Evolutionary conservation across 2,888 invertebrate genomes (phyloP).

Genomic region (Dione juno): DNA sequence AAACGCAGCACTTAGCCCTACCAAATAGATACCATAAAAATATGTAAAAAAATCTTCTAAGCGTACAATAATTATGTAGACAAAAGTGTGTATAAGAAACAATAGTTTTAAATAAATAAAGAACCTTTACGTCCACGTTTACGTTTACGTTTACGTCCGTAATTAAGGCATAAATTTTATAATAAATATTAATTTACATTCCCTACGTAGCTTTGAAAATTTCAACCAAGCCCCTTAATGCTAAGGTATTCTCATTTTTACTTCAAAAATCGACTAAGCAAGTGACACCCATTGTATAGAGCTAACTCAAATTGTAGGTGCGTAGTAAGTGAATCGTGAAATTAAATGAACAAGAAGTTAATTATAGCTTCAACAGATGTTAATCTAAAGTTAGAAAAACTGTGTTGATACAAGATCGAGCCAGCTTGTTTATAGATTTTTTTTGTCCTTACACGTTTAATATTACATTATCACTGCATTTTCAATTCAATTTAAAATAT

Average conservation of each 20-base stretch:
- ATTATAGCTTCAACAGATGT: conserved; percentile 21
- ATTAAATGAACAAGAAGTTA: conserved; percentile 41
- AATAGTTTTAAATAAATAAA: too few species aligned
- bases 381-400: neutral
- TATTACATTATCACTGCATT: too few species aligned
- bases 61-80: too few species aligned
- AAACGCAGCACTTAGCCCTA: too few species aligned
- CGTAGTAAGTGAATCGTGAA: conserved; percentile 46
- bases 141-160: too few species aligned
- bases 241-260: neutral
- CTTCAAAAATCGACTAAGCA: neutral
- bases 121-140: too few species aligned
- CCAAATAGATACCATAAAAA: too few species aligned
- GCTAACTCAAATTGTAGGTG: neutral
- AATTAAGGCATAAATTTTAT: neutral
- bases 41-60: too few species aligned
- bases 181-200: neutral
- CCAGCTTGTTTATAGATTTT: too few species aligned
- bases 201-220: neutral
- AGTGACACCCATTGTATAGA: neutral
- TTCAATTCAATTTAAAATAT: too few species aligned
- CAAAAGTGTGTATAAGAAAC: too few species aligned
- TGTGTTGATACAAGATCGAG: neutral
- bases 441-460: too few species aligned
- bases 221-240: neutral